Conservation (phyloP, 2,113 vertebrate genomes). For the Epinephelus fuscoguttatus region DNA sequence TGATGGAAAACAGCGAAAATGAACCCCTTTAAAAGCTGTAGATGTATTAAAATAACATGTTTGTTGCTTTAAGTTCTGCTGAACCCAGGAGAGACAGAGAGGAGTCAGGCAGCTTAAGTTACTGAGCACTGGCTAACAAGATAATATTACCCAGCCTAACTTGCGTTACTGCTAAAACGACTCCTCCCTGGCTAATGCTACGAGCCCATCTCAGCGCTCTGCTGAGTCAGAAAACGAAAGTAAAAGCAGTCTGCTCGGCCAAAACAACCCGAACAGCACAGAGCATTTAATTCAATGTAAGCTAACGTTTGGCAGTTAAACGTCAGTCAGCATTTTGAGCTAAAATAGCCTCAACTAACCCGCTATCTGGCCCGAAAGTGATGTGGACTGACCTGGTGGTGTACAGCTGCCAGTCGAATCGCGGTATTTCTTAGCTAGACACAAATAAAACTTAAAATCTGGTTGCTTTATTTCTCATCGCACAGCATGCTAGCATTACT, state of each 20-base stretch:
- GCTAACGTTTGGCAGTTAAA: not conserved
- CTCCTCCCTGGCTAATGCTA: fast-evolving
- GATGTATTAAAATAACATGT: not conserved
- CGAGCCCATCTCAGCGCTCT: fast-evolving
- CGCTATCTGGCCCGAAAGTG: fast-evolving
- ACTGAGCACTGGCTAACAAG: not conserved
- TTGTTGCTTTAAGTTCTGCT: not conserved
- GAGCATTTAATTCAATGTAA: not conserved
- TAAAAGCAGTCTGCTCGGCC: not conserved
- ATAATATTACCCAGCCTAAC: no score
- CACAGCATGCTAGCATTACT: not conserved
- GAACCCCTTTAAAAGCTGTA: not conserved
- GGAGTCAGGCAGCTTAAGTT: not conserved
- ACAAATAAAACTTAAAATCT: not conserved
- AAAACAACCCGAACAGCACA: not conserved
- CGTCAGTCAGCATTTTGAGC: constrained; percentile 6
- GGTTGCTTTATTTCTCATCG: not conserved
- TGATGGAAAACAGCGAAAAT: not conserved
- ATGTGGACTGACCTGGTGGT: constrained; percentile 46
- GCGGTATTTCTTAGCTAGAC: not conserved
- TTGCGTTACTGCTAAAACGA: not conserved
- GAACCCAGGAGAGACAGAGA: not conserved
- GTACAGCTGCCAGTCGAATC: not conserved
- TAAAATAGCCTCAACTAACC: not conserved
- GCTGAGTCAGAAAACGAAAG: not conserved